Evolutionary conservation across 2,888 invertebrate species (phyloP), one percentile per base, ranked within the genome.

Genomic region (Lasioglossum zephyrum): DNA sequence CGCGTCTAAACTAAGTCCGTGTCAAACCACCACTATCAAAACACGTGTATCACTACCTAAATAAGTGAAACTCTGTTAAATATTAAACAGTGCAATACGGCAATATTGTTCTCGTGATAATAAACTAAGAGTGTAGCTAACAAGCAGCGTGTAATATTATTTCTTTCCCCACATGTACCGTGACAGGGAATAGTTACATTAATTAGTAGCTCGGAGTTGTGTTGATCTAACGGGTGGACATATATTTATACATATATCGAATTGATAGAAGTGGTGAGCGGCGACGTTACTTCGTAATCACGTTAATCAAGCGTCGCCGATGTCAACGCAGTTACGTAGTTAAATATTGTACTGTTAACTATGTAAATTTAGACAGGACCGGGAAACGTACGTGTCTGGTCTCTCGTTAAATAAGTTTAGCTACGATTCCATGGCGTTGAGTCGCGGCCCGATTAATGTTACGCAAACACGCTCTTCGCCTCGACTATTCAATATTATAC

Each of bases 311-410:
- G 70, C 83, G 49, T 36, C n/a, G 36, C 70, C 44, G 13, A 11
- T 74, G 57, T 53, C 78, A 66, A 60, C 75, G 73, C 73, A 73
- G 79, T 86, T 78, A 78, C 77, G 63, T 73, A 81, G 78, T 74
- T 81, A 84, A 84, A 81, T 81, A 84, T 86, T 84, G 75, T 57
- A 66, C 79, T 77, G 78, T 77, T 84, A 84, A 80, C 79, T 74
- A 80, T 80, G 80, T 49, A 84, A 84, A 81, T 86, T 84, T 77
- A 76, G 41, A 49, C 11, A 70, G 75, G 60, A 57, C 13, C 22
- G 63, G 73, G 73, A 84, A 75, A 53, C 78, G 78, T 75, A 78
- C 75, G 78, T 78, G 72, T 49, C 73, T 73, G 79, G 73, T 57
- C 49, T 66, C 49, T 44, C 84, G 72, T 81, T 84, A 79, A 81